Conservation (phyloP, 1,140 invertebrate species). For the Steinernema feltiae region DNA sequence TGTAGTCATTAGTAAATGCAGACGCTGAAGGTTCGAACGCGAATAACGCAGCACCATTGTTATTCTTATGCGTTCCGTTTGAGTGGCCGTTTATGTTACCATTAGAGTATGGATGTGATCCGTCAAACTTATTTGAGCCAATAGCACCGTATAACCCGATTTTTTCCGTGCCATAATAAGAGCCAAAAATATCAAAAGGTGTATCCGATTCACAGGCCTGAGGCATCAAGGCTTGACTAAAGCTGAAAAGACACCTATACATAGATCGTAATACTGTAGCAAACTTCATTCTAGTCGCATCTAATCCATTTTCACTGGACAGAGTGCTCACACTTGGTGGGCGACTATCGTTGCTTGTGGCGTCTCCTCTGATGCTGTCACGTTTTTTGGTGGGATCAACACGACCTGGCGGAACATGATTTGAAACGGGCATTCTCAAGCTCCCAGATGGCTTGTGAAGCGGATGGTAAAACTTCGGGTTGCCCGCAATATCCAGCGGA, state of each 20-base stretch:
- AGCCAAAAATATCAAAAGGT: not conserved
- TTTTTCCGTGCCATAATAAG: not conserved
- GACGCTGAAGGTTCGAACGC: not conserved
- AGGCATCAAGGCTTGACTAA: not conserved
- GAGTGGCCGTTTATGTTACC: not conserved
- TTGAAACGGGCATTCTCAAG: not conserved
- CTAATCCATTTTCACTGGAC: not conserved
- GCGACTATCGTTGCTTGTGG: too few species aligned
- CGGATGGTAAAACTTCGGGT: slow-evolving; percentile 17
- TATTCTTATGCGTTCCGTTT: not conserved
- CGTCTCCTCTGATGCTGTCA: too few species aligned
- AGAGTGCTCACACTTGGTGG: too few species aligned
- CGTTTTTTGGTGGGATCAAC: not conserved
- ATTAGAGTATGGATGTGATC: not conserved
- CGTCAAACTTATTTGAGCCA: not conserved
- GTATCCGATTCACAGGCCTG: too few species aligned
- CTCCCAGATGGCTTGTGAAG: not conserved
- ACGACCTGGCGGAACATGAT: not conserved
- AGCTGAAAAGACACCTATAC: too few species aligned
- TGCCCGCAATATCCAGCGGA: slow-evolving; percentile 16
- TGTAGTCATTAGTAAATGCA: not conserved
- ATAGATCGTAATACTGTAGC: too few species aligned
- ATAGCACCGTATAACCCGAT: not conserved
- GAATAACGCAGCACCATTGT: not conserved
- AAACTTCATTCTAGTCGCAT: not conserved